Conservation (phyloP, 2,888 invertebrate genomes). For the Acanthoscelides obtectus region DNA sequence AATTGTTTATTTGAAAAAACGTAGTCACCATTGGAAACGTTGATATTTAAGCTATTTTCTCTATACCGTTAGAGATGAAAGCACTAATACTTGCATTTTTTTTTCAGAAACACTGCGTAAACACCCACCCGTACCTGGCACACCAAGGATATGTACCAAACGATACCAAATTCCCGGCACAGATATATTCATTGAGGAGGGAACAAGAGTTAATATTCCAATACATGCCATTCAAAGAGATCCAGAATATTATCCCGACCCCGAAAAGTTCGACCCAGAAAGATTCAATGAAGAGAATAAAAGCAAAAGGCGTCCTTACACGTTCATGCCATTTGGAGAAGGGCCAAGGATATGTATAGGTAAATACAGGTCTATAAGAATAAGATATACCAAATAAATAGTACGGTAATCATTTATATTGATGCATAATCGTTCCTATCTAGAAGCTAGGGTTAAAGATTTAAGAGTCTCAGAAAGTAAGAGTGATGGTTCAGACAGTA, state of each 20-base stretch:
- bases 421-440: no score
- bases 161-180: slow-evolving; percentile 35
- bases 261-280: slow-evolving; percentile 31
- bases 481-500: no score
- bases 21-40: no score
- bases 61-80: no score
- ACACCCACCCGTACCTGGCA: slow-evolving; percentile 35
- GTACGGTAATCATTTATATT: no score
- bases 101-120: slow-evolving; percentile 42
- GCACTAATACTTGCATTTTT: no score
- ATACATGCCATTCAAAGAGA: slow-evolving; percentile 26
- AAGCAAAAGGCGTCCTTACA: slow-evolving; percentile 17
- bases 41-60: no score
- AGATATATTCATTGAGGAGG: slow-evolving; percentile 37
- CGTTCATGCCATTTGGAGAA: slow-evolving; percentile 40
- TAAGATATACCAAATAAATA: no score
- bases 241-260: slow-evolving; percentile 31
- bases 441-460: no score
- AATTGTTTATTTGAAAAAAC: no score
- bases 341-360: slow-evolving; percentile 43
- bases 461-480: no score
- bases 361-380: slow-evolving; percentile 18
- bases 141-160: slow-evolving; percentile 27
- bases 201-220: slow-evolving; percentile 38
- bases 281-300: slow-evolving; percentile 28